phyloP scores from a whole-genome alignment of 2,113 vertebrate species.

The Lathamus discolor region DNA sequence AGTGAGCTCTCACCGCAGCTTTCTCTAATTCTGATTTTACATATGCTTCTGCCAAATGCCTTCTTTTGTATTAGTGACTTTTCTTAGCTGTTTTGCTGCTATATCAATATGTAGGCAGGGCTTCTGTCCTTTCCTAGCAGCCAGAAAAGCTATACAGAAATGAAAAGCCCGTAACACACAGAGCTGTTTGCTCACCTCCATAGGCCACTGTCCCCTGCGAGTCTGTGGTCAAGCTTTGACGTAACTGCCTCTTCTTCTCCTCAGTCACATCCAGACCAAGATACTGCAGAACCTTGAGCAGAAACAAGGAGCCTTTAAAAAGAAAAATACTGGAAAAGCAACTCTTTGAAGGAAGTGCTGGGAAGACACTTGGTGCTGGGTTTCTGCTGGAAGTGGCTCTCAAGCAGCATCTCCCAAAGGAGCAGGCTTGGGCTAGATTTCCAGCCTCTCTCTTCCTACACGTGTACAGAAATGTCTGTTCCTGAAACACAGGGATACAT shows the following conservation, averaged over 20 bases:
- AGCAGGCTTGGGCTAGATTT: not conserved
- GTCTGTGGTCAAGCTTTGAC: constrained; percentile 81
- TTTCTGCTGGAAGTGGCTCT: not conserved
- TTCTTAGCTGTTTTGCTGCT: not conserved
- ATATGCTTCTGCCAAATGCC: not conserved
- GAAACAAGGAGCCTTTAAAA: not conserved
- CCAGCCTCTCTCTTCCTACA: not conserved
- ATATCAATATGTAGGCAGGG: not conserved
- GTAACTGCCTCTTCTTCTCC: constrained; percentile 81
- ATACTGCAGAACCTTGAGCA: constrained; percentile 82
- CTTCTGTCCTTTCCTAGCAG: not conserved
- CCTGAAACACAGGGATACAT: not conserved
- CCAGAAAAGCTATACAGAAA: not conserved
- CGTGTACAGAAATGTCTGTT: not conserved
- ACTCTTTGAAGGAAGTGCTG: not conserved
- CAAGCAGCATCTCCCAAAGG: not conserved
- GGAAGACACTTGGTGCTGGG: not conserved
- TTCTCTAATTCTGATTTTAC: not conserved
- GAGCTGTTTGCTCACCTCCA: constrained; percentile 75
- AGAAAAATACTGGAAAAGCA: not conserved
- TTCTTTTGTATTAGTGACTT: not conserved
- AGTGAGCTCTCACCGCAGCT: not conserved
- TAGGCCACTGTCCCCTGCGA: constrained; percentile 88
- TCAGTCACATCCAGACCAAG: constrained; percentile 84
- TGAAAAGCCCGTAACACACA: rapidly evolving